Evolutionary conservation across 2,797 vertebrate species (phyloP).

Genomic region (Chromobotia macracanthus): DNA sequence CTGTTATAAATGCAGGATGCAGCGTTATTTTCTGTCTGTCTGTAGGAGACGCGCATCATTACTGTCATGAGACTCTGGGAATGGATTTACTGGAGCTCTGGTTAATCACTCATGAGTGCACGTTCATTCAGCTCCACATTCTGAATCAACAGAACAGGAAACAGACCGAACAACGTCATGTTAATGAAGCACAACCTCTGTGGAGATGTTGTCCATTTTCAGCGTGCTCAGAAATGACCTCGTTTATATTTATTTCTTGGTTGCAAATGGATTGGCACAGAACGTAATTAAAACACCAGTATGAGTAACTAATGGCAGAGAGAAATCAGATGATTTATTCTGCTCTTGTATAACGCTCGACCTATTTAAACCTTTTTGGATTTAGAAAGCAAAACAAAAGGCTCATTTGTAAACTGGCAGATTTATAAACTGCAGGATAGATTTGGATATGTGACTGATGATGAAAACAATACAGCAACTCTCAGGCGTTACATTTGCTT

Average conservation of each 20-base stretch:
- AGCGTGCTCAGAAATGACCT: constrained; percentile 30
- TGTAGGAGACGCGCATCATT: constrained; percentile 9
- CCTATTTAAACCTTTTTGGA: constrained; percentile 42
- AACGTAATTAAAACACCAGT: constrained; percentile 41
- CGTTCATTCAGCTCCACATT: constrained; percentile 28
- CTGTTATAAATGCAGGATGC: constrained; percentile 35
- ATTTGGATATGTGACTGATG: constrained; percentile 1
- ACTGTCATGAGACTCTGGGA: constrained; percentile 15
- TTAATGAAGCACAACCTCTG: constrained; percentile 44
- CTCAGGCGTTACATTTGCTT: too few relatives aligned
- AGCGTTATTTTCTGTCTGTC: constrained; percentile 21
- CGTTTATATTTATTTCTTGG: constrained; percentile 34
- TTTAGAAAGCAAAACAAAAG: background rate
- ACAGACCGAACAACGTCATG: constrained; percentile 23
- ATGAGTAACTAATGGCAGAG: constrained; percentile 11
- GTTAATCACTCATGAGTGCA: constrained; percentile 41
- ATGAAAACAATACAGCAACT: too few relatives aligned
- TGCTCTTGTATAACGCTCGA: constrained; percentile 28
- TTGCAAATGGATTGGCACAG: constrained; percentile 35
- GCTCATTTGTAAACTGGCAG: background rate
- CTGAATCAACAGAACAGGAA: constrained; percentile 47
- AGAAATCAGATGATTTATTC: constrained; percentile 22
- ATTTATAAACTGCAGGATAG: background rate
- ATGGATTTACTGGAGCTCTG: constrained; percentile 41
- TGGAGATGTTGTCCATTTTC: constrained; percentile 36